phyloP scores from a whole-genome alignment of 2,797 vertebrate genomes.

The Luscinia megarhynchos region DNA sequence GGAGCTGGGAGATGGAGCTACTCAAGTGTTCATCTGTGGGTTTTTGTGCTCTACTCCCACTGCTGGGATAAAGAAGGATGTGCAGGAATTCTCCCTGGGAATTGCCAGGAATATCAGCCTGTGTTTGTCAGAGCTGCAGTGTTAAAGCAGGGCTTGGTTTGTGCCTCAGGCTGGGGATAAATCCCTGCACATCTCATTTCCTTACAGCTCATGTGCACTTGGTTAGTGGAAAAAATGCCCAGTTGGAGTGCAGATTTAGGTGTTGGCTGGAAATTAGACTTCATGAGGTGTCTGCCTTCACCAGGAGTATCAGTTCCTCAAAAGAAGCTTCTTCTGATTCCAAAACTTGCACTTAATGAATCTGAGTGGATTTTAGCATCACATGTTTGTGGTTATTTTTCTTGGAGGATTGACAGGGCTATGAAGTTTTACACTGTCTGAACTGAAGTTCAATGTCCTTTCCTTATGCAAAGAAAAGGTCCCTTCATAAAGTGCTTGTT shows the following conservation, averaged over 20 bases:
- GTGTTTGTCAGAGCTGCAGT: neutral
- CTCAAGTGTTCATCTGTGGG: neutral
- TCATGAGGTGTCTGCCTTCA: neutral
- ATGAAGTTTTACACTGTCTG: neutral
- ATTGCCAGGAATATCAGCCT: neutral
- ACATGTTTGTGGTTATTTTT: neutral
- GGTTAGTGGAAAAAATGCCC: neutral
- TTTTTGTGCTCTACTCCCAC: neutral
- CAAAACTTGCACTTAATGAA: conserved; percentile 28
- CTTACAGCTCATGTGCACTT: neutral
- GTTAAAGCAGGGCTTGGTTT: neutral
- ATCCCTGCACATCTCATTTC: rapidly evolving
- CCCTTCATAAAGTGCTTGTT: neutral
- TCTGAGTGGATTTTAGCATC: neutral
- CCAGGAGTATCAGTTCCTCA: neutral
- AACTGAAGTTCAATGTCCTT: neutral
- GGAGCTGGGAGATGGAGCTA: neutral
- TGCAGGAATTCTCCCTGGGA: neutral
- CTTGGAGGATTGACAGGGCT: neutral
- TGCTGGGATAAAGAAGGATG: neutral
- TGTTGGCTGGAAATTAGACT: neutral
- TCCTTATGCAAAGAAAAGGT: neutral
- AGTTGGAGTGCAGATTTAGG: neutral
- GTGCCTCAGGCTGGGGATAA: neutral
- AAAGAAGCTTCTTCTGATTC: neutral